Evolutionary conservation across 2,888 invertebrate genomes (phyloP), one percentile per base, ranked within the genome.

Genomic region (Pollenia angustigena): DNA sequence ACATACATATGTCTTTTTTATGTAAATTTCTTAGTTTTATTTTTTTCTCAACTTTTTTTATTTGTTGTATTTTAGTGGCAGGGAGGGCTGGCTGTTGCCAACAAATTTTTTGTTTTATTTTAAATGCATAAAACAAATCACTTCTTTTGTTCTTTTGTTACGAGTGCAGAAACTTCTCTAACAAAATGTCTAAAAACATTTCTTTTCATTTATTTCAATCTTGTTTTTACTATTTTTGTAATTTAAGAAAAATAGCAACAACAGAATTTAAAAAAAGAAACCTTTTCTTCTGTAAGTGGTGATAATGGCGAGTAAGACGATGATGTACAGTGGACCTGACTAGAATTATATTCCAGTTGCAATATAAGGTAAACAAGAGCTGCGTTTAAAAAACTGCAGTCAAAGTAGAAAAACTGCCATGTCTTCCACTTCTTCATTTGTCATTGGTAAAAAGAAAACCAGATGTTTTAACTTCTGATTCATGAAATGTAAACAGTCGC

Each of bases 101-200:
- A 16, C 18, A 60, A 23, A 44, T 79, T 60, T 74, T 32, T 32
- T 68, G 3, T 84, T 46, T 10, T 58, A 32, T 44, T 72, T 58
- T 32, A 74, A 74, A 79, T 79, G 58, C 72, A 68, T 58, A 72
- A 71, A 78, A 72, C 71, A 79, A 79, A 79, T 66, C 72, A 79
- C 52, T 74, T 74, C 32, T 74, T 69, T 9, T 60, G 68, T 79
- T 82, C 58, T 74, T 79, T 74, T 74, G 52, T 79, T 44, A 52
- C 32, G 48, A 72, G 10, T 64, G 62, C 18, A 81, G 48, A 79
- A 79, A 79, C 62, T 71, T 71, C 18, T 71, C 18, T 54, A 64
- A 72, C 46, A 71, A 76, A 83, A 75, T 74, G 58, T 79, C 72
- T 79, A 79, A 79, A 84, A 74, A 56, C 18, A 44, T 72, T 72